Evolutionary conservation across 2,888 invertebrate genomes (phyloP), one percentile per base, ranked within the genome.

Genomic region (Electrophaes corylata): DNA sequence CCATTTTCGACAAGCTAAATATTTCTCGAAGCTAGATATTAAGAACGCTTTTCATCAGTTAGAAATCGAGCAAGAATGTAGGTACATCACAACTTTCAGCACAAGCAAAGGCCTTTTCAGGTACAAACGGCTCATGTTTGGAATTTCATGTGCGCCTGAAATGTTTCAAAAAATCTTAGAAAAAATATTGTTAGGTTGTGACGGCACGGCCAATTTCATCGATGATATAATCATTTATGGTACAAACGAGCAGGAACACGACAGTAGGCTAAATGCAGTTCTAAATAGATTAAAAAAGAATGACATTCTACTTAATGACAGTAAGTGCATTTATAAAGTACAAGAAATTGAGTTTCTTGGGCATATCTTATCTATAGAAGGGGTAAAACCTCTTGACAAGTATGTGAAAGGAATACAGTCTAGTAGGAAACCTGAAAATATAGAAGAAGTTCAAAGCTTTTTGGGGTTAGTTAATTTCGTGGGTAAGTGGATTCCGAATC

Each of bases 121-220:
- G 20, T 40, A 40, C 19, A 40, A 40, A 19, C 19, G 40, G n/a
- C 19, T 40, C 0, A 40, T 40, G 40, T 40, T 40, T 11, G 40
- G 19, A n/a, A 40, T 40, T 4, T 19, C 40, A 40, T 40, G 40
- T 3, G 40, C 40, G 6, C 19, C 40, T 10, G 40, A 40, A 40
- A 40, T 40, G 19, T 40, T 40, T 5, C 40, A 26, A 26, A 40
- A 40, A 40, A 40, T 20, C 3, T 40, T 40, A 5, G 40, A 40
- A 40, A 40, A 20, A 40, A 19, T 40, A 14, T 11, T 40, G 11
- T n/a, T 40, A 40, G n/a, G n/a, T 11, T 19, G 19, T n/a, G 40
- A 19, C 1, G 40, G 19, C 11, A 20, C 20, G 4, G 20, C 20
- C 3, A 40, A 40, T 19, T 40, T 40, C 20, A 40, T 40, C n/a